Percentiles rank a stretch among this genome's conserved stretches.
phyloP scores from a whole-genome alignment of 1,140 invertebrate species.

The Bombyx mandarina region DNA sequence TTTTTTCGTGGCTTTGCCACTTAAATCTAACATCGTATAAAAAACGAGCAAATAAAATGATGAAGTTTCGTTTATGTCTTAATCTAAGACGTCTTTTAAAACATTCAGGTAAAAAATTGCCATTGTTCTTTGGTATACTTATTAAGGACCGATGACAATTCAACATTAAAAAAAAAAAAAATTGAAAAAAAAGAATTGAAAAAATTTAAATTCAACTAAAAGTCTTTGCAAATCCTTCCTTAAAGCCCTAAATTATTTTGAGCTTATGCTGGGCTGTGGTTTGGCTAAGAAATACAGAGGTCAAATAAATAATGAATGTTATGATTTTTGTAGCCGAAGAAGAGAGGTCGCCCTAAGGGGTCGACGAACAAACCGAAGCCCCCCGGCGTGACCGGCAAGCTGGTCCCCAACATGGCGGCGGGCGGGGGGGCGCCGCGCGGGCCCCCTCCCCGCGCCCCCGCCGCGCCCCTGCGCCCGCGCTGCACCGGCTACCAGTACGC shows the following conservation, averaged over 20 bases:
- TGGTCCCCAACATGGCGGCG: constrained; percentile 8
- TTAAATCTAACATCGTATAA: no score
- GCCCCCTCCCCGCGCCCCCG: constrained; percentile 16
- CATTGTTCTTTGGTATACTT: no score
- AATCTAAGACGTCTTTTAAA: no score
- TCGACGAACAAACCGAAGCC: constrained; percentile 69
- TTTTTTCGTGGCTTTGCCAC: no score
- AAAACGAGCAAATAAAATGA: no score
- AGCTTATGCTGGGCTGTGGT: background rate
- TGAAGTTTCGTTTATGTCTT: no score
- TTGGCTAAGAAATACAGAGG: background rate
- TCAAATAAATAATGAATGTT: background rate
- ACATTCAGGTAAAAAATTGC: no score
- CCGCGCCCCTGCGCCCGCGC: constrained; percentile 27
- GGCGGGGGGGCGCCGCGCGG: constrained; percentile 19
- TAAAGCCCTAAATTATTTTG: background rate
- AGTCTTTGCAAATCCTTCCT: background rate
- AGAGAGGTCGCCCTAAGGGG: constrained; percentile 61
- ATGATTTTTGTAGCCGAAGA: constrained; percentile 40
- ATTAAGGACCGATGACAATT: no score
- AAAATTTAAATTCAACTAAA: background rate
- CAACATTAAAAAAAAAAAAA: background rate
- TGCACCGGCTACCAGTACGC: constrained; percentile 52
- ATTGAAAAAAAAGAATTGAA: background rate
- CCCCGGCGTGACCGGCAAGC: constrained; percentile 22